Conservation (phyloP, 2,113 vertebrate genomes). For the Neolamprologus caudopunctatus region DNA sequence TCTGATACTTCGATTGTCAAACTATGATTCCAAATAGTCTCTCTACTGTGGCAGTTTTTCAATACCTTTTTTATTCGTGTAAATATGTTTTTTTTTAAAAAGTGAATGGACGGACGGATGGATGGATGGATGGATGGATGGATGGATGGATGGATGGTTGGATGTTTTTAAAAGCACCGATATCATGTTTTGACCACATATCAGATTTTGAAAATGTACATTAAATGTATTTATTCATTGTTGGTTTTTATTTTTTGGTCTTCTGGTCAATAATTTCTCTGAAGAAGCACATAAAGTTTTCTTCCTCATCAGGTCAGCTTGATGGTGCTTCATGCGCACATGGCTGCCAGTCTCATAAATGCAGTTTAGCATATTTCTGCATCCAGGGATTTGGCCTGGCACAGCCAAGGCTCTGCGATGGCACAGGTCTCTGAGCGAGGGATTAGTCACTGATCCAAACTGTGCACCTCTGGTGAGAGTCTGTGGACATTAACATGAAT, state of each 20-base stretch:
- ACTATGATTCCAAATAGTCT: background rate
- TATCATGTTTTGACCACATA: background rate
- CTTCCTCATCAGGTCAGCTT: background rate
- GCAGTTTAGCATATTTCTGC: background rate
- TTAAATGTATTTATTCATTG: background rate
- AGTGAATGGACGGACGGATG: rapidly evolving
- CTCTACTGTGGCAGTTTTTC: background rate
- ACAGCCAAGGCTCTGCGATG: background rate
- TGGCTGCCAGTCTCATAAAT: background rate
- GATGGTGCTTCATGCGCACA: background rate
- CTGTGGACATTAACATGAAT: background rate
- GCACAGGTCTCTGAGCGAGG: background rate
- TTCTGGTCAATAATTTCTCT: background rate
- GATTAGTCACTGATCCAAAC: conserved; percentile 39
- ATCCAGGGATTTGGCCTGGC: background rate
- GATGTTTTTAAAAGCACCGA: background rate
- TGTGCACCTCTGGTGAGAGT: background rate
- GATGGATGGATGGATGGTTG: rapidly evolving
- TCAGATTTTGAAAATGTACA: background rate
- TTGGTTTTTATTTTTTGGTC: background rate
- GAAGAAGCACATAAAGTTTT: background rate
- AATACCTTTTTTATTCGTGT: background rate
- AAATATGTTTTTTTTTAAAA: background rate
- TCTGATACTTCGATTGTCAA: background rate
- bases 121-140: rapidly evolving